Conservation (phyloP, 2,888 invertebrate genomes). For the Cryptocheilus praepositus region DNA sequence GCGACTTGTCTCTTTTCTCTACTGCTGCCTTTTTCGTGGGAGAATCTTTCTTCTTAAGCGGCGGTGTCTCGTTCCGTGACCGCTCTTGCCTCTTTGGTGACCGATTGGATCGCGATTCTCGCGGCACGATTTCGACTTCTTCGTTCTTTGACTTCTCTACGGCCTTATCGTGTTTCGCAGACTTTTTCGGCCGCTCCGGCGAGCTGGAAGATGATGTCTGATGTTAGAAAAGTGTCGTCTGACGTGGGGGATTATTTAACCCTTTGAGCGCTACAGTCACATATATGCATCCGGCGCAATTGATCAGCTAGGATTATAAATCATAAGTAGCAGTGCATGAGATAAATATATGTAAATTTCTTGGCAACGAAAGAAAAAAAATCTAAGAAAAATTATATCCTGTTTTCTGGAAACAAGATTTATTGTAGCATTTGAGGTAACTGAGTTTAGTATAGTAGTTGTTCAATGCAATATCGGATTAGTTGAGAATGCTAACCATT, state of each 20-base stretch:
- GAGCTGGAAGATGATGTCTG: conserved; percentile 55
- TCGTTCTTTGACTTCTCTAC: conserved; percentile 52
- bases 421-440: too few relatives aligned
- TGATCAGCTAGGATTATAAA: too few relatives aligned
- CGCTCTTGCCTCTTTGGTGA: conserved; percentile 61
- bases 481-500: too few relatives aligned
- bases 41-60: conserved; percentile 51
- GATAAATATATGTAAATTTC: too few relatives aligned
- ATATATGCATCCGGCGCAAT: too few relatives aligned
- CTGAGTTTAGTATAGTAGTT: too few relatives aligned
- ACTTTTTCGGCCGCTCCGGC: conserved; percentile 66
- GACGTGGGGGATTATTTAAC: neutral
- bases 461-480: too few relatives aligned
- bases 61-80: conserved; percentile 53
- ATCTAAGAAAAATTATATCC: too few relatives aligned
- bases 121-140: conserved; percentile 43
- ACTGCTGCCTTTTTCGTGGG: conserved; percentile 37
- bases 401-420: too few relatives aligned
- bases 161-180: conserved; percentile 59
- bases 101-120: conserved; percentile 54
- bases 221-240: neutral
- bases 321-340: too few relatives aligned
- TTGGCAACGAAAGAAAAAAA: too few relatives aligned
- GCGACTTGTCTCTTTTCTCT: conserved; percentile 59
- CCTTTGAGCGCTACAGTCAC: too few relatives aligned